Percentiles rank a stretch among this genome's conserved stretches.
These are phyloP conservation scores for Platygyra sinensis DNA, from an alignment of 64 coral and sea anemone species.

Conservation along the genomic window DNA sequence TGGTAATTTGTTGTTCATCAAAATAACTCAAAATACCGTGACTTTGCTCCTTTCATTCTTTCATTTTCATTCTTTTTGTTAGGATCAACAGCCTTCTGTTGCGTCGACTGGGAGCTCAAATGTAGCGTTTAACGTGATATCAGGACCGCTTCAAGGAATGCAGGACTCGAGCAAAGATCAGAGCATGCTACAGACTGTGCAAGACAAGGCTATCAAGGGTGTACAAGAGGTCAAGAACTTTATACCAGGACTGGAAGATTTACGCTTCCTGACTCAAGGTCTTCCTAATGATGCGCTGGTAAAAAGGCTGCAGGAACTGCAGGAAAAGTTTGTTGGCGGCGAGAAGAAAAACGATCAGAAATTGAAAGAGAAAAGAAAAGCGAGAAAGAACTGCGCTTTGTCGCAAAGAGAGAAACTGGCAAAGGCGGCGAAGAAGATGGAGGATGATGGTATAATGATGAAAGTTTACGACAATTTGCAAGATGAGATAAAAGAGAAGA, in stretches of 20 bases:
- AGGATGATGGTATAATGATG: slow-evolving; percentile 88
- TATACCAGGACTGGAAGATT: slow-evolving; percentile 47
- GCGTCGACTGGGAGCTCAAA: background rate
- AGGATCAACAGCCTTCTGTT: slow-evolving; percentile 5
- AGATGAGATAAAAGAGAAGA: slow-evolving; percentile 91
- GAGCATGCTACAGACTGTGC: slow-evolving; percentile 16
- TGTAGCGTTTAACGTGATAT: background rate
- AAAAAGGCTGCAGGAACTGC: slow-evolving; percentile 70
- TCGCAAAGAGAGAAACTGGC: slow-evolving; percentile 75
- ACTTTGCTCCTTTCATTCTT: background rate
- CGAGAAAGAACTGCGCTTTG: slow-evolving; percentile 74
- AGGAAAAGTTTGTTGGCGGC: slow-evolving; percentile 85
- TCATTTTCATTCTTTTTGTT: background rate
- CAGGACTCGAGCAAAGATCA: slow-evolving; percentile 1
- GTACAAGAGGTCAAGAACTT: slow-evolving; percentile 50
- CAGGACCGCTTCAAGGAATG: slow-evolving; percentile 9
- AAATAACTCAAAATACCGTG: too few species aligned
- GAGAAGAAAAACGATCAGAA: slow-evolving; percentile 89
- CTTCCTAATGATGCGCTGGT: slow-evolving; percentile 41
- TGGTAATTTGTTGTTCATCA: too few species aligned
- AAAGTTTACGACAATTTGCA: slow-evolving; percentile 95
- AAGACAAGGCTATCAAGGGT: slow-evolving; percentile 24
- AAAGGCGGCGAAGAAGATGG: slow-evolving; percentile 76
- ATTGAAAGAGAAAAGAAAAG: slow-evolving; percentile 85
- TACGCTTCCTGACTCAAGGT: slow-evolving; percentile 40